These are phyloP conservation scores for Adrianichthys oophorus DNA, from an alignment of 2,797 vertebrate genomes.

Conservation along the genomic window DNA sequence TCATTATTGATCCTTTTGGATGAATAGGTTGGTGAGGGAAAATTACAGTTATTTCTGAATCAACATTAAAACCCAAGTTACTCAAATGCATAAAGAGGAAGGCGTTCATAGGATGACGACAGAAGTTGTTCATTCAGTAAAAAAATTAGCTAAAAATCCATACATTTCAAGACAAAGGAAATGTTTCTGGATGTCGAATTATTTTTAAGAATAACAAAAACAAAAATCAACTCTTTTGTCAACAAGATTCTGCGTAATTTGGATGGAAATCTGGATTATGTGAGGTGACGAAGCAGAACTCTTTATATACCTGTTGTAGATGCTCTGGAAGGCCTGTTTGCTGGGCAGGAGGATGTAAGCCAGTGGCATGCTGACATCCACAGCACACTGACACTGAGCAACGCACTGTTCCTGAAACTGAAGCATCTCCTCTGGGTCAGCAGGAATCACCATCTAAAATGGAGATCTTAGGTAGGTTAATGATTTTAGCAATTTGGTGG, in stretches of 20 bases:
- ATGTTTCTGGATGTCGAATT: not conserved
- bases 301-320: slow-evolving; percentile 87
- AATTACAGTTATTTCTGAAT: slow-evolving; percentile 14
- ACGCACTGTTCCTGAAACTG: slow-evolving; percentile 88
- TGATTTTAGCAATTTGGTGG: not conserved
- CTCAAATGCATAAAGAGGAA: slow-evolving; percentile 8
- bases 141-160: not conserved
- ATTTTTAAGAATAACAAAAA: not conserved
- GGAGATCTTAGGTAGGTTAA: not conserved
- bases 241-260: not conserved
- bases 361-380: slow-evolving; percentile 84
- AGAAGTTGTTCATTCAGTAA: not conserved
- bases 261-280: not conserved
- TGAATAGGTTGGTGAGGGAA: not conserved
- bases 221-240: not conserved
- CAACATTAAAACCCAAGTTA: slow-evolving; percentile 12
- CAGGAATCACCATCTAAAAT: slow-evolving; percentile 91
- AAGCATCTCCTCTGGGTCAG: slow-evolving; percentile 88
- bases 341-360: slow-evolving; percentile 87
- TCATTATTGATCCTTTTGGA: slow-evolving; percentile 88
- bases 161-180: not conserved
- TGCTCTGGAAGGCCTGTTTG: slow-evolving; percentile 89
- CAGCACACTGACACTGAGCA: slow-evolving; percentile 82
- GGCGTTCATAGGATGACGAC: not conserved
- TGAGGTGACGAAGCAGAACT: slow-evolving; percentile 1